phyloP scores from a whole-genome alignment of 2,113 vertebrate species.

The Oryzias celebensis region DNA sequence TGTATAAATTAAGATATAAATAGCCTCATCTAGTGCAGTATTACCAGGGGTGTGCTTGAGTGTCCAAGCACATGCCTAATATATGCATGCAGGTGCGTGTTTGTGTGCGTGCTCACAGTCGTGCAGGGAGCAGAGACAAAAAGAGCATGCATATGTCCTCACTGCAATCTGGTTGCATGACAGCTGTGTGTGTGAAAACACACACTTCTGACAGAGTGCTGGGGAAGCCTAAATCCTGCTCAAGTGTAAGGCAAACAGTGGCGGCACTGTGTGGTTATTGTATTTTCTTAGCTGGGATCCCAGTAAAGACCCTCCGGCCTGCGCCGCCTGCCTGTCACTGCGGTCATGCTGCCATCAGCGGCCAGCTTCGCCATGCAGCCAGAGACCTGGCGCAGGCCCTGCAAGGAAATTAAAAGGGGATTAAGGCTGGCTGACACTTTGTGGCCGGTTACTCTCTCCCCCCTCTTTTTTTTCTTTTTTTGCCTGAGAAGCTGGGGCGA shows the following conservation, averaged over 20 bases:
- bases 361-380: conserved; percentile 81
- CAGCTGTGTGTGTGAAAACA: conserved; percentile 24
- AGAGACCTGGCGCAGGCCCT: conserved; percentile 90
- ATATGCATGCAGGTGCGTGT: conserved; percentile 59
- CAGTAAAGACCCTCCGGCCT: conserved; percentile 92
- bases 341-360: conserved; percentile 73
- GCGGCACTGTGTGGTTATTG: conserved; percentile 94
- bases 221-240: conserved; percentile 89
- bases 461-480: conserved; percentile 69
- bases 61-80: conserved; percentile 59
- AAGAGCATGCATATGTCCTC: conserved; percentile 58
- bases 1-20: conserved; percentile 82
- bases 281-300: conserved; percentile 95
- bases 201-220: conserved; percentile 58
- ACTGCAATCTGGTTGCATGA: conserved; percentile 50
- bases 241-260: conserved; percentile 98
- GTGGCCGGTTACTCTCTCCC: conserved; percentile 67
- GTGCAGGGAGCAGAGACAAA: conserved; percentile 30
- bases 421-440: conserved; percentile 80
- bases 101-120: conserved; percentile 42
- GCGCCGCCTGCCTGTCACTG: conserved; percentile 78
- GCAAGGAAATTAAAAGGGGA: conserved; percentile 99
- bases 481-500: conserved; percentile 38
- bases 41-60: conserved; percentile 70
- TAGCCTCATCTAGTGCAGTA: conserved; percentile 72